phyloP scores from a whole-genome alignment of 1,140 invertebrate species.

The Drosophila bocki region DNA sequence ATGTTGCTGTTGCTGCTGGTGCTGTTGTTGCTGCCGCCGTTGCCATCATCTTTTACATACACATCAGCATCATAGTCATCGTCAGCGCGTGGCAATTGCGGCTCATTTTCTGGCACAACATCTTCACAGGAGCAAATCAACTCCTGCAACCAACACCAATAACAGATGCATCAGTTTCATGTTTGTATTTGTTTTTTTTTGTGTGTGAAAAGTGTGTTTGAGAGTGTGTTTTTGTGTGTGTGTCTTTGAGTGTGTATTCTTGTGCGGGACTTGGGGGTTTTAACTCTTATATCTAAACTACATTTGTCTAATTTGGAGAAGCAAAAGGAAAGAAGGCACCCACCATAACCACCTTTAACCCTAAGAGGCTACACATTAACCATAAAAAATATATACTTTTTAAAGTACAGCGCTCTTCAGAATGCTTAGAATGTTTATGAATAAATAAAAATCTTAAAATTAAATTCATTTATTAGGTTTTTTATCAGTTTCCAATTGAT shows the following conservation, averaged over 20 bases:
- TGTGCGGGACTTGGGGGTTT: conserved; percentile 4
- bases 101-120: conserved; percentile 86
- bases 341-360: conserved; percentile 20
- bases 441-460: neutral
- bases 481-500: neutral
- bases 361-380: conserved; percentile 5
- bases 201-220: conserved; percentile 15
- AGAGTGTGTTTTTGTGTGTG: conserved; percentile 19
- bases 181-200: conserved; percentile 41
- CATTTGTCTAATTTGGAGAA: conserved; percentile 16
- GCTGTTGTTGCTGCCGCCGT: conserved; percentile 11
- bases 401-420: conserved; percentile 1
- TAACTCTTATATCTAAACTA: conserved; percentile 44
- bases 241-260: conserved; percentile 20
- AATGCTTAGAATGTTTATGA: too few species aligned
- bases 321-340: conserved; percentile 39
- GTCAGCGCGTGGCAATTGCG: conserved; percentile 62
- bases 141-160: conserved; percentile 90
- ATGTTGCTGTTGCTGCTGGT: conserved; percentile 25
- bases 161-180: conserved; percentile 83
- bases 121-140: conserved; percentile 91
- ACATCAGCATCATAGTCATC: conserved; percentile 81
- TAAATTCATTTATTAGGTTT: neutral
- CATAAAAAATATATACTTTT: neutral
- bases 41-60: conserved; percentile 65